Conservation (phyloP, 2,113 vertebrate species). For the Gadus chalcogrammus region DNA sequence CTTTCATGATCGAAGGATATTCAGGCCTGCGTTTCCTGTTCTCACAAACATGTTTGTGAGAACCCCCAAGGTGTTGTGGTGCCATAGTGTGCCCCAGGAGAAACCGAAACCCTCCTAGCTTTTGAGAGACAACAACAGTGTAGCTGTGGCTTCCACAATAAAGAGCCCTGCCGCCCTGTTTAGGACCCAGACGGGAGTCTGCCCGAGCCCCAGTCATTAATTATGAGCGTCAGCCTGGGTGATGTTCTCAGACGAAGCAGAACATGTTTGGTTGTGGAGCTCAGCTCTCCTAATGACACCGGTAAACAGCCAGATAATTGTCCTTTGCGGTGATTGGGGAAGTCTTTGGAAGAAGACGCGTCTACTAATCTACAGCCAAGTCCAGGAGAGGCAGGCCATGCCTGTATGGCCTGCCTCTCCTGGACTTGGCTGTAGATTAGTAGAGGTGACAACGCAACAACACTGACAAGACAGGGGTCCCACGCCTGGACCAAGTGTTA, state of each 20-base stretch:
- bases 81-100: not conserved
- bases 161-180: constrained; percentile 23
- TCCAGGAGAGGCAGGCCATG: not conserved
- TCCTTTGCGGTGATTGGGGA: constrained; percentile 74
- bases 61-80: not conserved
- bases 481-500: too few species aligned
- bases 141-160: constrained; percentile 37
- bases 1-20: too few species aligned
- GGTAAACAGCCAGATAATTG: constrained; percentile 80
- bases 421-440: constrained; percentile 1
- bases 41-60: not conserved
- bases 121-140: constrained; percentile 12
- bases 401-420: too few species aligned
- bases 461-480: not conserved
- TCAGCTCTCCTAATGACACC: constrained; percentile 74
- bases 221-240: constrained; percentile 70
- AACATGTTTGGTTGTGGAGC: constrained; percentile 77
- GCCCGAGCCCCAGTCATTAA: constrained; percentile 69
- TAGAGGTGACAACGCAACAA: not conserved
- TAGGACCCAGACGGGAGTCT: constrained; percentile 51
- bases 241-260: constrained; percentile 77
- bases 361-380: constrained; percentile 6
- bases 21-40: not conserved
- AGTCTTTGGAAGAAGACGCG: constrained; percentile 58
- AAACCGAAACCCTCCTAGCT: constrained; percentile 1